These are phyloP conservation scores for Hafferia zeledoni DNA, from an alignment of 2,797 vertebrate genomes.

Conservation along the genomic window DNA sequence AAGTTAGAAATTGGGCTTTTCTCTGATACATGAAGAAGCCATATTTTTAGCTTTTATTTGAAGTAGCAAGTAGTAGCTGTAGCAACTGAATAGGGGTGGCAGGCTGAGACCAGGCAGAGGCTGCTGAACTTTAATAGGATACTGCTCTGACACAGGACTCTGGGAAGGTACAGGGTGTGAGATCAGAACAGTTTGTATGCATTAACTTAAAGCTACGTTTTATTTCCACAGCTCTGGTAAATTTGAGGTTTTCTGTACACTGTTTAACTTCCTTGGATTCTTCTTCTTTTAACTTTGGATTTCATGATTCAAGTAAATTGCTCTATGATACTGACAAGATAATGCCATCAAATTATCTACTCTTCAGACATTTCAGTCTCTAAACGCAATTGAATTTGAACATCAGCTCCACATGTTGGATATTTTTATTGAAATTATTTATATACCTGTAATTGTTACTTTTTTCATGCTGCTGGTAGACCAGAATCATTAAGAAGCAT, in stretches of 20 bases:
- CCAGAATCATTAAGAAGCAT: not conserved
- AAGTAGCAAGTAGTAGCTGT: not conserved
- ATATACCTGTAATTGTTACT: not conserved
- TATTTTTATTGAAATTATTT: not conserved
- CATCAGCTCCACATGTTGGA: not conserved
- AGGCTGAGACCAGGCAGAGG: not conserved
- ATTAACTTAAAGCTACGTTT: not conserved
- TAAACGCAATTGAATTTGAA: not conserved
- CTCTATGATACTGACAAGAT: not conserved
- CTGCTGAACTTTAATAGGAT: not conserved
- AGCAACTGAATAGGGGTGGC: not conserved
- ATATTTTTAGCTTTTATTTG: not conserved
- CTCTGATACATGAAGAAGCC: not conserved
- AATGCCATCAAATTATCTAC: not conserved
- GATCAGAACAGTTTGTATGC: not conserved
- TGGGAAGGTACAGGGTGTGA: not conserved
- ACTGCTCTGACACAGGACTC: not conserved
- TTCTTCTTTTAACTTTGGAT: not conserved
- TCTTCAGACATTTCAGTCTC: not conserved
- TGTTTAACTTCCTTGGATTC: not conserved
- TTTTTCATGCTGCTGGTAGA: not conserved
- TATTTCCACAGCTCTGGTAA: not conserved
- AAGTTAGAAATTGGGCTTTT: not conserved
- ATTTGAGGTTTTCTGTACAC: not conserved
- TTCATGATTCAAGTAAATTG: not conserved